Evolutionary conservation across 1,140 invertebrate species (phyloP), one percentile per base, ranked within the genome.

Genomic region (Drosophila equinoxialis): DNA sequence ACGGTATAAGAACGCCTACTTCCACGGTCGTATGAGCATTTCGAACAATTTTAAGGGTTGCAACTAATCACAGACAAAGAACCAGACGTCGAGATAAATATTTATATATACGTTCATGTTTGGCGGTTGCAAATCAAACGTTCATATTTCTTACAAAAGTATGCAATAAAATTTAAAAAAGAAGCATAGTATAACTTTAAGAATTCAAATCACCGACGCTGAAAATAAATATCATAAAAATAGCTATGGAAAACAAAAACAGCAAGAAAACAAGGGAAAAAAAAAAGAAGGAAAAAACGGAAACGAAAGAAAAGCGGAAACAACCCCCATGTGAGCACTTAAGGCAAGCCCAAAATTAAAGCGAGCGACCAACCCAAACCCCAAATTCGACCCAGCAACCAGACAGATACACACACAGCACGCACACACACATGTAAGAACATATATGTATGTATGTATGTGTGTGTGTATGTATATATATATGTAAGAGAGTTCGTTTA

Each of bases 271-370:
- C 20, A 10, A 17, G 17, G 17, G 1, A 6, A 51, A 51, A 51
- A 23, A 10, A 48, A 48, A 48, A 13, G 17, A 69, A 61, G 2
- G 14, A 59, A 67, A 23, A 68, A 39, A 17, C 57, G 68, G 3
- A 51, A 51, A 51, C 8, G 17, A 51, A 51, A 51, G 45, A 51
- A 71, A 61, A 71, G 33, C 66, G 84, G 84, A 89, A 89, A 89
- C 84, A 89, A 89, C 84, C 84, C 84, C 80, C 84, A 71, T 66
- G 84, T 75, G 84, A 77, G 84, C 85, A 89, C 84, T 89, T 89
- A 89, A 89, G 89, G 76, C 83, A 87, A 82, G 84, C 84, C 45
- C 84, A 81, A 89, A 89, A 89, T 89, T 89, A 89, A 89, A 89
- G 84, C 85, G 74, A 89, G 74, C 45, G 65, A 6, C 65, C 65